These are phyloP conservation scores for Lacerta viridis DNA, from an alignment of 2,797 vertebrate genomes.

Conservation along the genomic window DNA sequence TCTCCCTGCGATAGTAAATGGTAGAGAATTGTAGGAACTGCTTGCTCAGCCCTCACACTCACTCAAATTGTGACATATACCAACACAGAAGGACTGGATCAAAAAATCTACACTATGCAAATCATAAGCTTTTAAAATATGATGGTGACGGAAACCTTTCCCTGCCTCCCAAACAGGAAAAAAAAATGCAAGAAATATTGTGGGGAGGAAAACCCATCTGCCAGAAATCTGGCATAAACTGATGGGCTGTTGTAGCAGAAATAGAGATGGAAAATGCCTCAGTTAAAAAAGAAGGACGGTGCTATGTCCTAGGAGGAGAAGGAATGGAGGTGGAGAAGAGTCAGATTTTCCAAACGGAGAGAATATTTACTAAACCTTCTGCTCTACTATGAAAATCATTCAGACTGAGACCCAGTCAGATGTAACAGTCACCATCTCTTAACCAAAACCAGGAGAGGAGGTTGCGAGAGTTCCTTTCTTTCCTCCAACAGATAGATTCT, in stretches of 20 bases:
- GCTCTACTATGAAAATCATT: neutral
- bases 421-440: neutral
- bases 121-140: neutral
- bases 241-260: neutral
- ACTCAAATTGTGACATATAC: neutral
- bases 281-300: neutral
- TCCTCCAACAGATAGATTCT: neutral
- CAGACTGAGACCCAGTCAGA: neutral
- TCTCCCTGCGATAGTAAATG: neutral
- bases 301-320: neutral
- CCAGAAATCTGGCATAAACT: neutral
- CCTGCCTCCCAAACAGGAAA: neutral
- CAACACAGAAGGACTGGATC: neutral
- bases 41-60: no score
- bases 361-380: neutral
- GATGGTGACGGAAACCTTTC: neutral
- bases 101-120: neutral
- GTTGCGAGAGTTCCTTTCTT: neutral
- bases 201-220: neutral
- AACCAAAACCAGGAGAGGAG: neutral
- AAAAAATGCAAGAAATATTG: neutral
- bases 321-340: neutral
- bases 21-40: neutral
- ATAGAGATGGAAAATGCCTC: neutral
- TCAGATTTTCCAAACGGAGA: neutral